Percentiles rank a stretch among this genome's conserved stretches.
Conservation (phyloP, 2,888 invertebrate species). For the Philereme vetulata region DNA sequence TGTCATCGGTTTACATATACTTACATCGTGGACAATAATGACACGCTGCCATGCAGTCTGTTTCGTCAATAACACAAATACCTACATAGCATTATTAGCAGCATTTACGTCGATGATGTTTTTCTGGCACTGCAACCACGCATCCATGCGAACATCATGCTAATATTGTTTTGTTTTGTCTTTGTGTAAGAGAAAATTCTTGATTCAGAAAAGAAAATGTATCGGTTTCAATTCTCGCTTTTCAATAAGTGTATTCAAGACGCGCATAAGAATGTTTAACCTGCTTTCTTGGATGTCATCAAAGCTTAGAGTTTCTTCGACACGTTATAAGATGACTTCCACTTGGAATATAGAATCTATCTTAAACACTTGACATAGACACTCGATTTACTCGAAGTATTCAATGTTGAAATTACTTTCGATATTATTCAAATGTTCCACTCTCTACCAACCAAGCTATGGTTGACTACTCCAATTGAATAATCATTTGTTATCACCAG, state of each 20-base stretch:
- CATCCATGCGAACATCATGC: conserved; percentile 31
- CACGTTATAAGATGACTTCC: conserved; percentile 7
- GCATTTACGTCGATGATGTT: conserved; percentile 31
- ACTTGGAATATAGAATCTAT: neutral
- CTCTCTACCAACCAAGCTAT: conserved; percentile 11
- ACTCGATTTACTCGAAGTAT: neutral
- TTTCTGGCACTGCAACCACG: conserved; percentile 16
- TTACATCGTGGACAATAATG: conserved; percentile 27
- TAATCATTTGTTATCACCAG: conserved; percentile 41
- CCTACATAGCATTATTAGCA: neutral
- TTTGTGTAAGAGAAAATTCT: conserved; percentile 24
- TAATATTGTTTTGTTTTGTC: conserved; percentile 30
- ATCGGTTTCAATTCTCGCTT: conserved; percentile 27
- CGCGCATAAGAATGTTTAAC: conserved; percentile 24
- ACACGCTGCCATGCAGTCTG: conserved; percentile 47
- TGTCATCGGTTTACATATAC: conserved; percentile 33
- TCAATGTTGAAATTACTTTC: conserved; percentile 5
- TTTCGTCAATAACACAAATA: conserved; percentile 26
- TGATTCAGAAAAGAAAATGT: conserved; percentile 17
- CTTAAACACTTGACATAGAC: neutral
- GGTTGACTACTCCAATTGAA: conserved; percentile 29
- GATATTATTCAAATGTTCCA: conserved; percentile 10
- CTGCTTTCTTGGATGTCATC: conserved; percentile 25
- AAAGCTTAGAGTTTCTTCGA: conserved; percentile 7
- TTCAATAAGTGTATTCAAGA: conserved; percentile 20